Conservation (phyloP, 2,888 invertebrate genomes). For the Hydrotaea cyrtoneurina region DNA sequence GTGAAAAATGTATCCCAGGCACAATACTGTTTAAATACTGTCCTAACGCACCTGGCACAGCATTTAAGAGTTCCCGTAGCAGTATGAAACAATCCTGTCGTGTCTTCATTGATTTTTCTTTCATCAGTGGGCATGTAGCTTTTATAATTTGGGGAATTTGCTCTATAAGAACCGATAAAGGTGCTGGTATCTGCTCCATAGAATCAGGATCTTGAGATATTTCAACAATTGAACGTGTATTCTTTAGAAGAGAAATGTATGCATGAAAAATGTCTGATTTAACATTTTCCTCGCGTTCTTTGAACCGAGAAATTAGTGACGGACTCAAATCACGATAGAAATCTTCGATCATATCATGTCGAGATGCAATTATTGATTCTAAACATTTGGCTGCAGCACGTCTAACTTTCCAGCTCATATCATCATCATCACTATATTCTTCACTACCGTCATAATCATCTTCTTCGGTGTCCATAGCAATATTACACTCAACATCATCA, state of each 20-base stretch:
- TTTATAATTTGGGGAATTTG: conserved; percentile 90
- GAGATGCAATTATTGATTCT: conserved; percentile 95
- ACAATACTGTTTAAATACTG: conserved; percentile 92
- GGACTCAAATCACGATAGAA: conserved; percentile 95
- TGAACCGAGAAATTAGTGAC: conserved; percentile 94
- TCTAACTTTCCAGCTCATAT: conserved; percentile 99
- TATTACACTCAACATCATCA: conserved; percentile 87
- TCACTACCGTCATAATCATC: conserved; percentile 92
- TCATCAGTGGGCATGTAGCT: conserved; percentile 93
- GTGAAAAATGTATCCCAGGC: conserved; percentile 93
- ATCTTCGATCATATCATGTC: conserved; percentile 94
- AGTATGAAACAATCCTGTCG: conserved; percentile 95
- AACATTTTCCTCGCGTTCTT: conserved; percentile 99
- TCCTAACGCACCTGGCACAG: conserved; percentile 93
- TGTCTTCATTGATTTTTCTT: conserved; percentile 92
- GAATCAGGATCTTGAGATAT: conserved; percentile 86
- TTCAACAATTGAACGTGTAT: conserved; percentile 89
- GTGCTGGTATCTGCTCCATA: conserved; percentile 88
- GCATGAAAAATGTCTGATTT: conserved; percentile 99
- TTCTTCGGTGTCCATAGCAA: conserved; percentile 88
- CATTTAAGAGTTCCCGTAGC: conserved; percentile 93
- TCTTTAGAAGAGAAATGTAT: conserved; percentile 94
- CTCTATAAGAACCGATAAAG: conserved; percentile 84
- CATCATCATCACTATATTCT: conserved; percentile 99
- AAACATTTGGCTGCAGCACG: conserved; percentile 98